phyloP scores from a whole-genome alignment of 1,140 invertebrate species.

The Cataglyphis hispanica region DNA sequence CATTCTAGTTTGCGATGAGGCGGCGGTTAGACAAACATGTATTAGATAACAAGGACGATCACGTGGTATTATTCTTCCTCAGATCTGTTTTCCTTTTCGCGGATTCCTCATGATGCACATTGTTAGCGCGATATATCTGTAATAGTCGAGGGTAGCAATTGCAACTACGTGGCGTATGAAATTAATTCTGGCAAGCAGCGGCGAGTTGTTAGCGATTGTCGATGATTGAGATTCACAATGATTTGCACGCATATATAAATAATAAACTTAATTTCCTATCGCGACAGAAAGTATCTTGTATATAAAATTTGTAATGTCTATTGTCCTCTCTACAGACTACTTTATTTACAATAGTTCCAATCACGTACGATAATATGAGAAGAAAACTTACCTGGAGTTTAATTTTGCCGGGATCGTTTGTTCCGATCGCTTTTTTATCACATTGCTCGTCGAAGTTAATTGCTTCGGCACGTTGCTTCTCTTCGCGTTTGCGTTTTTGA shows the following conservation, averaged over 20 bases:
- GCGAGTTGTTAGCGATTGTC: slow-evolving; percentile 72
- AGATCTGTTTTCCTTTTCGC: background rate
- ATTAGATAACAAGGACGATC: slow-evolving; percentile 57
- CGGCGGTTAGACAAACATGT: slow-evolving; percentile 57
- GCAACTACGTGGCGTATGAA: slow-evolving; percentile 68
- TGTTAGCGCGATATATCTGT: slow-evolving; percentile 37
- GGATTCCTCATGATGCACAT: slow-evolving; percentile 17
- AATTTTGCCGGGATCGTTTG: slow-evolving; percentile 60
- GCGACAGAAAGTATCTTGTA: background rate
- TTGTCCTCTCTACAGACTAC: no score
- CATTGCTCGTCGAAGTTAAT: slow-evolving; percentile 44
- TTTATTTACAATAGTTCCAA: background rate
- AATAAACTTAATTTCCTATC: background rate
- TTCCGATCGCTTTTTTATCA: slow-evolving; percentile 71
- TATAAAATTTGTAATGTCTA: background rate
- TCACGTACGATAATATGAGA: background rate
- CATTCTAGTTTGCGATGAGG: slow-evolving; percentile 20
- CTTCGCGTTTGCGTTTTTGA: slow-evolving; percentile 78
- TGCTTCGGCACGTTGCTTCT: slow-evolving; percentile 74
- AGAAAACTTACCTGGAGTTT: slow-evolving; percentile 65
- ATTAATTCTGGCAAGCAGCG: slow-evolving; percentile 75
- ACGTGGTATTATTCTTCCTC: slow-evolving; percentile 9
- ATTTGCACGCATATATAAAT: slow-evolving; percentile 23
- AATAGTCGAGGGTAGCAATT: slow-evolving; percentile 68
- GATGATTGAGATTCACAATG: slow-evolving; percentile 51